A percentile compares a stretch with the other conserved stretches of the same genome.
phyloP scores from a whole-genome alignment of 2,113 vertebrate species.

The Cephalopholis sonnerati region DNA sequence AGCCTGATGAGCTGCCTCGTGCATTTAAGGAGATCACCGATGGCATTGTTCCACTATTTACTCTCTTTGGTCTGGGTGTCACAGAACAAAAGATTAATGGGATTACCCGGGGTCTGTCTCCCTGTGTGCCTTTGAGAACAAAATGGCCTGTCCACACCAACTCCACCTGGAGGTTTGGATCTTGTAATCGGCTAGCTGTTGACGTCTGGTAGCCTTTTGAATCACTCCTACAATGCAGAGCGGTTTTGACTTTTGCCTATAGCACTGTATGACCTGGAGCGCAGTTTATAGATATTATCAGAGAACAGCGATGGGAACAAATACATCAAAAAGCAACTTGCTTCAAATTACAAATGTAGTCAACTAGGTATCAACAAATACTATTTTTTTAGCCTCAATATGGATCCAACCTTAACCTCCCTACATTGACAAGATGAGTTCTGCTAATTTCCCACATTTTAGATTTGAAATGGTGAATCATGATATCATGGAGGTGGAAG shows the following conservation, averaged over 20 bases:
- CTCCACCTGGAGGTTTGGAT: slow-evolving; percentile 52
- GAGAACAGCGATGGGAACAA: too few relatives aligned
- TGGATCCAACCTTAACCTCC: too few relatives aligned
- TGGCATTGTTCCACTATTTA: slow-evolving; percentile 49
- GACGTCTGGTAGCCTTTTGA: slow-evolving; percentile 4
- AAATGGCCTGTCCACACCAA: slow-evolving; percentile 55
- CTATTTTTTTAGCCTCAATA: too few relatives aligned
- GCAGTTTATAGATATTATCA: not conserved
- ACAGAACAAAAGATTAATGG: slow-evolving; percentile 61
- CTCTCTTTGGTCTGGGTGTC: slow-evolving; percentile 51
- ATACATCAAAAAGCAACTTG: too few relatives aligned
- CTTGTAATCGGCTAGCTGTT: slow-evolving; percentile 34
- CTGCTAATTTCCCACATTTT: too few relatives aligned
- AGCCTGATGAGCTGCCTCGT: slow-evolving; percentile 53
- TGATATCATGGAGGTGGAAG: too few relatives aligned
- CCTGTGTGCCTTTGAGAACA: slow-evolving; percentile 24
- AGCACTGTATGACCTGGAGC: not conserved
- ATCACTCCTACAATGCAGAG: not conserved
- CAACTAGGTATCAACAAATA: too few relatives aligned
- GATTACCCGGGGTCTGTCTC: slow-evolving; percentile 37
- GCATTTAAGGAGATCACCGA: slow-evolving; percentile 62
- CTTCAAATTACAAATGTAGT: too few relatives aligned
- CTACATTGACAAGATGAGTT: too few relatives aligned
- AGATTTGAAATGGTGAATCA: too few relatives aligned
- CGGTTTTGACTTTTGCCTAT: not conserved